Conservation (phyloP, 2,888 invertebrate genomes). For the Brachyopa scutellaris region DNA sequence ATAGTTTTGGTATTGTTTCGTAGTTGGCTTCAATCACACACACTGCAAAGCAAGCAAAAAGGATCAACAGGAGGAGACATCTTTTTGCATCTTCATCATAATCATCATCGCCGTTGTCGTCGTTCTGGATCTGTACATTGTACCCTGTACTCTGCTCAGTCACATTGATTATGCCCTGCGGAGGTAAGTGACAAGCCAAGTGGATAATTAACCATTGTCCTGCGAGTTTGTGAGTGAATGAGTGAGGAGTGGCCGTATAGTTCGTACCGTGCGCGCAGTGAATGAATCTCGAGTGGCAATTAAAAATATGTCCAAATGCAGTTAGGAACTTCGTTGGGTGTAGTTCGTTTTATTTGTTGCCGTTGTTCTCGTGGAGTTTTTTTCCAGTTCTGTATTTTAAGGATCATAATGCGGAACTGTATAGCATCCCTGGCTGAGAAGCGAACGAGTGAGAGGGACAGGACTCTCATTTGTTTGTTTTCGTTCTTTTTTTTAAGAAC, state of each 20-base stretch:
- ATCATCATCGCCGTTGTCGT: neutral
- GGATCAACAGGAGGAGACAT: slow-evolving; percentile 60
- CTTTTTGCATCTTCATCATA: slow-evolving; percentile 20
- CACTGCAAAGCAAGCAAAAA: slow-evolving; percentile 5
- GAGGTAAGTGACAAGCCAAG: slow-evolving; percentile 65
- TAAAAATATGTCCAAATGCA: slow-evolving; percentile 63
- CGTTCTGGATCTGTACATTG: neutral
- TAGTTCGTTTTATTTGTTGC: slow-evolving; percentile 2
- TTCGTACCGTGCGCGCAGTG: neutral
- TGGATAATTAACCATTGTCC: slow-evolving; percentile 70
- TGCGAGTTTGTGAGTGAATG: slow-evolving; percentile 29
- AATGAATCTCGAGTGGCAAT: slow-evolving; percentile 64
- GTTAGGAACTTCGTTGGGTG: slow-evolving; percentile 55
- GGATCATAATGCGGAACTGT: slow-evolving; percentile 25
- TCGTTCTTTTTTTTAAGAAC: slow-evolving; percentile 1
- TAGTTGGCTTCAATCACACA: slow-evolving; percentile 5
- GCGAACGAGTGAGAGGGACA: neutral
- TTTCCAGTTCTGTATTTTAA: neutral
- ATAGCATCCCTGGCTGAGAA: neutral
- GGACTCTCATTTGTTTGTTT: neutral
- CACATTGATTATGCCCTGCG: slow-evolving; percentile 53
- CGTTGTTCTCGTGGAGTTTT: slow-evolving; percentile 11
- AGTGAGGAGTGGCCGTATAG: slow-evolving; percentile 6
- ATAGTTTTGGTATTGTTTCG: slow-evolving; percentile 27
- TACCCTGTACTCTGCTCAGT: slow-evolving; percentile 4